These are phyloP conservation scores for Serilophus lunatus DNA, from an alignment of 2,113 vertebrate species.

Conservation along the genomic window DNA sequence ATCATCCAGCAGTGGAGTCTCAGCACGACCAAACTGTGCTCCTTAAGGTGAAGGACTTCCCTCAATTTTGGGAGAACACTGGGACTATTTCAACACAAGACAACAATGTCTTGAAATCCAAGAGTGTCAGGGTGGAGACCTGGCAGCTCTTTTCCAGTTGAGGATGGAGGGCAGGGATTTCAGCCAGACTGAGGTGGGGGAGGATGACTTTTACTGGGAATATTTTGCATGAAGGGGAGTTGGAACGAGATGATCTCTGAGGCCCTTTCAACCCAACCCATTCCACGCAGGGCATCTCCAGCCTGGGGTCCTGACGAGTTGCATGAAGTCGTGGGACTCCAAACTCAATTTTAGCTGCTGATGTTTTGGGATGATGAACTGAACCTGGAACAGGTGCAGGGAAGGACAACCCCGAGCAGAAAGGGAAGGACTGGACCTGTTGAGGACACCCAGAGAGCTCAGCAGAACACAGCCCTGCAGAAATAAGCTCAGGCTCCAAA, in stretches of 20 bases:
- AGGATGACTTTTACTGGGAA: not conserved
- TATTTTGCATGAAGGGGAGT: no score
- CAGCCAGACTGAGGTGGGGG: not conserved
- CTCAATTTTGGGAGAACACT: not conserved
- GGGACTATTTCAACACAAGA: not conserved
- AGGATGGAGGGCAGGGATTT: not conserved
- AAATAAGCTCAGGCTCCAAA: not conserved
- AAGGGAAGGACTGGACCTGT: not conserved
- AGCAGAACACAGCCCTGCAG: conserved; percentile 5
- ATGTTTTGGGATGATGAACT: not conserved
- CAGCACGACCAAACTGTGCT: not conserved
- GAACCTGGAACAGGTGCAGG: not conserved
- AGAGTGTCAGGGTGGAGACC: not conserved
- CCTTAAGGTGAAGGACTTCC: not conserved
- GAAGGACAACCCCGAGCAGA: not conserved
- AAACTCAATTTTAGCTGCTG: not conserved
- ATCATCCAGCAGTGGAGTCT: not conserved
- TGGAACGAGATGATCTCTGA: not conserved
- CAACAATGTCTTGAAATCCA: not conserved
- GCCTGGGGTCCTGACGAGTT: not conserved
- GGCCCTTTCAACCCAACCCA: not conserved
- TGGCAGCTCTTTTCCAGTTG: not conserved
- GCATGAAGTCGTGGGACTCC: not conserved
- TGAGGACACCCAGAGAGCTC: not conserved
- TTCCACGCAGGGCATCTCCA: not conserved